These are phyloP conservation scores for Trichoplusia ni DNA, from an alignment of 1,140 invertebrate genomes.

Conservation along the genomic window DNA sequence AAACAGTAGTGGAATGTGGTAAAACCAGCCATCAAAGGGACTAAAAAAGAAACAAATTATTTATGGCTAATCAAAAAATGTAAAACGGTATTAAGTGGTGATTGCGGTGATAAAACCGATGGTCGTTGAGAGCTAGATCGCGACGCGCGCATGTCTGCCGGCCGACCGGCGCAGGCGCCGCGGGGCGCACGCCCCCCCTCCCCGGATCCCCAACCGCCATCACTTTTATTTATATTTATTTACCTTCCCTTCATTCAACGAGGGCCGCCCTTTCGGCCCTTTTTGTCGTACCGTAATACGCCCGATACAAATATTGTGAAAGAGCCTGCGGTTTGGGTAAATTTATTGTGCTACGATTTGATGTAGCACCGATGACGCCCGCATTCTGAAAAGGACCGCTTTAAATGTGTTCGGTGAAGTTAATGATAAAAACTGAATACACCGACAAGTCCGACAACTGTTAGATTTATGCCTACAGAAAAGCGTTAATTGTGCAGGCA, in stretches of 20 bases:
- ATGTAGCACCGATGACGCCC: slow-evolving; percentile 54
- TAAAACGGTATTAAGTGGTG: background rate
- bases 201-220: slow-evolving; percentile 59
- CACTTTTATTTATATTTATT: slow-evolving; percentile 81
- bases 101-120: slow-evolving; percentile 8
- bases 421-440: slow-evolving; percentile 11
- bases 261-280: slow-evolving; percentile 79
- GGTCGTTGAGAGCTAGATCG: slow-evolving; percentile 19
- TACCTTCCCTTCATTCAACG: slow-evolving; percentile 81
- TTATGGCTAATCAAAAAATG: too few species aligned
- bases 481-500: too few species aligned
- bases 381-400: slow-evolving; percentile 34
- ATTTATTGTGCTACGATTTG: slow-evolving; percentile 77
- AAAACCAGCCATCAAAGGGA: too few species aligned
- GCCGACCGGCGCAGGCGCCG: slow-evolving; percentile 60
- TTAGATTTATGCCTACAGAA: too few species aligned
- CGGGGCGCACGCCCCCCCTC: slow-evolving; percentile 56
- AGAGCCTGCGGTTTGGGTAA: slow-evolving; percentile 76
- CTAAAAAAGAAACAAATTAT: too few species aligned
- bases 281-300: slow-evolving; percentile 69
- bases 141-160: slow-evolving; percentile 17
- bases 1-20: too few species aligned
- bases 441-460: too few species aligned
- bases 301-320: slow-evolving; percentile 80
- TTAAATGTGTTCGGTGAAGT: slow-evolving; percentile 5